Conservation (phyloP, 2,113 vertebrate genomes). For the Stigmatopora nigra region DNA sequence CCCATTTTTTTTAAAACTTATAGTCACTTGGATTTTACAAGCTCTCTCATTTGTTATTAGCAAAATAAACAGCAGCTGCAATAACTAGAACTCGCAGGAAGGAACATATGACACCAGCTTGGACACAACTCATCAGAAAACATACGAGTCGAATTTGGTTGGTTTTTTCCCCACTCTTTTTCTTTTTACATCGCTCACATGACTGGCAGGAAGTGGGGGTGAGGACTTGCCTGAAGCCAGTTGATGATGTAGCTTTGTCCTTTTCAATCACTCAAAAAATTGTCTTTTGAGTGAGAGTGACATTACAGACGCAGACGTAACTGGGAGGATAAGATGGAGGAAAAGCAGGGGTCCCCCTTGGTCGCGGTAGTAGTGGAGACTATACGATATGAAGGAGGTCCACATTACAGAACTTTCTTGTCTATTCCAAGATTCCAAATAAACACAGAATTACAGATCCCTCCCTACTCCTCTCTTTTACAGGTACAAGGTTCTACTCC, state of each 20-base stretch:
- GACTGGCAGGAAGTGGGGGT: slow-evolving; percentile 52
- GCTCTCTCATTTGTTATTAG: slow-evolving; percentile 54
- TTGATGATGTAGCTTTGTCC: slow-evolving; percentile 38
- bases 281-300: slow-evolving; percentile 49
- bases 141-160: slow-evolving; percentile 46
- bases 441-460: slow-evolving; percentile 34
- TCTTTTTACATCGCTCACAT: slow-evolving; percentile 51
- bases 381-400: slow-evolving; percentile 60
- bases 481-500: slow-evolving; percentile 22
- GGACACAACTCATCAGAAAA: slow-evolving; percentile 49
- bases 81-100: slow-evolving; percentile 63
- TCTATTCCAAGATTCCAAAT: slow-evolving; percentile 45
- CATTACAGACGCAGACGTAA: slow-evolving; percentile 25
- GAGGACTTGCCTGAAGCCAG: slow-evolving; percentile 28
- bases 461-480: slow-evolving; percentile 24
- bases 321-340: slow-evolving; percentile 15
- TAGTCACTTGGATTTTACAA: slow-evolving; percentile 28
- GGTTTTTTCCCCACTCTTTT: slow-evolving; percentile 31
- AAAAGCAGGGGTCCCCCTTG: slow-evolving; percentile 13
- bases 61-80: slow-evolving; percentile 59
- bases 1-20: slow-evolving; percentile 1
- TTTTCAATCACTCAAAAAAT: slow-evolving; percentile 31
- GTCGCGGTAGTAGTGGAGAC: slow-evolving; percentile 41
- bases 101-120: slow-evolving; percentile 57
- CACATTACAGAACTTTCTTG: slow-evolving; percentile 45